Percentiles rank a stretch among this genome's conserved stretches.
phyloP scores from a whole-genome alignment of 2,797 vertebrate genomes.

The Acipenser transmontanus region DNA sequence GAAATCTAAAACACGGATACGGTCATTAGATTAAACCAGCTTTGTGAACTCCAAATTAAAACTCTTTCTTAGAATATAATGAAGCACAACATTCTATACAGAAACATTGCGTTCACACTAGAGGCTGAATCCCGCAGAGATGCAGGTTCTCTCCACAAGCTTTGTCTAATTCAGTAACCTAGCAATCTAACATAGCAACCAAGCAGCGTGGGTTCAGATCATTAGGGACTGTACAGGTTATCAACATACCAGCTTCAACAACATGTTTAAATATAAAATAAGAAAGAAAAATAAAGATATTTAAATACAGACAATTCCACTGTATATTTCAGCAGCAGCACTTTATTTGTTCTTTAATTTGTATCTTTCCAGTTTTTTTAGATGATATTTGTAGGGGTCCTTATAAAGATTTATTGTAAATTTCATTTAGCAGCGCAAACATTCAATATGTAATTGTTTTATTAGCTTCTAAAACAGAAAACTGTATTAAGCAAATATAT shows the following conservation, averaged over 20 bases:
- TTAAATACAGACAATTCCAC: neutral
- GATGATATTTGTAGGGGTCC: no score
- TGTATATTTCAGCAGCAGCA: no score
- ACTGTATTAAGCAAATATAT: neutral
- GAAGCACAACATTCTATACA: neutral
- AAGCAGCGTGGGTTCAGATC: constrained; percentile 39
- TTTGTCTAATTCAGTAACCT: constrained; percentile 52
- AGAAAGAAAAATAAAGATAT: neutral
- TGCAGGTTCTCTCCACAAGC: constrained; percentile 22
- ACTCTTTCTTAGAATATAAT: neutral
- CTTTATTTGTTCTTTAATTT: no score
- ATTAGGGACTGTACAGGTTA: constrained; percentile 6
- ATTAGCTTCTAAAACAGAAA: neutral
- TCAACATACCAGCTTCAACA: constrained; percentile 15
- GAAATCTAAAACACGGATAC: no score
- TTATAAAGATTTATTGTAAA: no score
- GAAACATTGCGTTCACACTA: neutral
- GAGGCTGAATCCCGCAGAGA: constrained; percentile 22
- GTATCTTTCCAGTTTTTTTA: no score
- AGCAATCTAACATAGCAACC: constrained; percentile 67
- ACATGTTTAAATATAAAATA: neutral
- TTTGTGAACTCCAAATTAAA: neutral
- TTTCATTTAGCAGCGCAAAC: no score
- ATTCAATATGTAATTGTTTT: neutral
- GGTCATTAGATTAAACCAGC: no score